Conservation (phyloP, 1,140 invertebrate genomes). For the Drosophila sturtevanti region DNA sequence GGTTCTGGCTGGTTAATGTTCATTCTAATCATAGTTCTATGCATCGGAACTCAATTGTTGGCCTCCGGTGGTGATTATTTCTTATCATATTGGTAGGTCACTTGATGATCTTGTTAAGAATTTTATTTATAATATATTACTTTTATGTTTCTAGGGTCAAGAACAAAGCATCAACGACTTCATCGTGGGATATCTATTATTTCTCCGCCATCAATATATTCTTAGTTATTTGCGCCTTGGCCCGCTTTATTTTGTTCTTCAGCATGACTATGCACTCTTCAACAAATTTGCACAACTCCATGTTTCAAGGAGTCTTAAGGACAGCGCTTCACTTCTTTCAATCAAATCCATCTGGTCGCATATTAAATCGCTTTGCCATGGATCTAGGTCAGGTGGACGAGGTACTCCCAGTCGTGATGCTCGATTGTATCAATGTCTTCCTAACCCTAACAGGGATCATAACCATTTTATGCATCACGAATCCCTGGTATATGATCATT, state of each 20-base stretch:
- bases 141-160: constrained; percentile 37
- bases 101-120: neutral
- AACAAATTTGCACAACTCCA: constrained; percentile 50
- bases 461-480: constrained; percentile 89
- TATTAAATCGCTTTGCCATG: constrained; percentile 90
- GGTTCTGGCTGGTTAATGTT: constrained; percentile 42
- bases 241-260: constrained; percentile 54
- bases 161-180: constrained; percentile 32
- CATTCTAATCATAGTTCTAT: constrained; percentile 28
- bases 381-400: constrained; percentile 93
- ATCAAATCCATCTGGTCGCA: constrained; percentile 88
- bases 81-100: constrained; percentile 49
- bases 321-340: constrained; percentile 92
- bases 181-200: constrained; percentile 48
- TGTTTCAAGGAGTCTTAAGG: constrained; percentile 67
- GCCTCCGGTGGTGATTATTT: constrained; percentile 49
- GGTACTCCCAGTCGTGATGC: constrained; percentile 88
- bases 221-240: constrained; percentile 59
- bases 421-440: constrained; percentile 90
- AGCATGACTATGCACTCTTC: constrained; percentile 62
- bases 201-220: constrained; percentile 55
- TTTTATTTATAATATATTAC: too few relatives aligned
- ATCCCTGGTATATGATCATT: constrained; percentile 89
- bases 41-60: constrained; percentile 43
- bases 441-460: constrained; percentile 86